Evolutionary conservation across 2,113 vertebrate genomes (phyloP), one percentile per base, ranked within the genome.

Genomic region (Acanthochromis polyacanthus): DNA sequence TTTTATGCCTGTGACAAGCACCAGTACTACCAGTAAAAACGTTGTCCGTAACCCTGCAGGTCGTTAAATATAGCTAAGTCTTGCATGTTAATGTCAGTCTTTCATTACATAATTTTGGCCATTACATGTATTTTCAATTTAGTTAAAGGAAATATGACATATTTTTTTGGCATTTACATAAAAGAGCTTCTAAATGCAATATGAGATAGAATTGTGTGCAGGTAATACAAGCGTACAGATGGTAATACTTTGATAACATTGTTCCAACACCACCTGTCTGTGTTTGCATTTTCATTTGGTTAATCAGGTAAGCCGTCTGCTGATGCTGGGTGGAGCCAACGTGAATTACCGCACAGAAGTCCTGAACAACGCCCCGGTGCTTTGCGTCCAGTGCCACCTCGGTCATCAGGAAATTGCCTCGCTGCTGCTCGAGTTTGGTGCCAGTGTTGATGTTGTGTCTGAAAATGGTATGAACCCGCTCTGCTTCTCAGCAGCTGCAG

Each of bases 321-420:
- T 99, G 88, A 98, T 99, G 93, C 88, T 97, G 83, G 97, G 95
- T 38, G 98, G 98, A 17, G 97, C 97, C 15, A 99, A 98, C 4
- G 96, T 97, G 68, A 99, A 99, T 93, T 99, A 99, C 65, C 96
- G 96, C 67, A 99, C 98, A 0, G 98, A 99, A 88, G 98, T 98
- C 52, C 91, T 99, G 83, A 98, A 96, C 87, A 99, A 98, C 2
- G 96, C 97, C 5, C 98, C 98, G 0, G 95, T 99, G 83, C 93
- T 98, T 5, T 98, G 97, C 10, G 97, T 98, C 58, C 97, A 99
- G 89, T 95, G 97, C 0, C 97, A 99, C 90, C 96, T 99, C 0
- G 98, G 98, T 4, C 98, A 99, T 1, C 97, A 96, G 90, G 98
- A 99, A 84, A 95, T 99, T 53, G 95, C 96, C 52, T 89, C 93